Percentiles rank a stretch among this genome's conserved stretches.
Evolutionary conservation across 2,113 vertebrate species (phyloP).

Genomic region (Nicator chloris): DNA sequence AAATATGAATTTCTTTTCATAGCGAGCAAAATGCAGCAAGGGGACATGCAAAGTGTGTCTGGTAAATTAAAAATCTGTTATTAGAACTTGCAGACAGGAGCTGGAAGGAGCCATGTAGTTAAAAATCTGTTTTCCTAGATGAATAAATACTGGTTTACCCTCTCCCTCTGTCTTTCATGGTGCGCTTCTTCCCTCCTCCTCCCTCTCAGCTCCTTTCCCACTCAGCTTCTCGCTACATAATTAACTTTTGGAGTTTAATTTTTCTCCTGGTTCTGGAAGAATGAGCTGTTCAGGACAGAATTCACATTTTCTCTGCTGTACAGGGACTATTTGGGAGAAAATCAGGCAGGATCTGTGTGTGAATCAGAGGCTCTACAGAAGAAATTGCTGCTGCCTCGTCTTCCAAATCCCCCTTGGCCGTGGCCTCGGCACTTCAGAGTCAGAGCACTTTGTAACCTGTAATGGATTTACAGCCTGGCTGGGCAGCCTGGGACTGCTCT

Average conservation of each 20-base stretch:
- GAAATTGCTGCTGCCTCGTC: background rate
- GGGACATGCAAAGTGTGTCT: background rate
- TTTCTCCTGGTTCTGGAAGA: background rate
- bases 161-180: background rate
- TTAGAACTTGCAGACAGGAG: background rate
- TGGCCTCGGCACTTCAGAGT: too few relatives aligned
- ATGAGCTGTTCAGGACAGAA: background rate
- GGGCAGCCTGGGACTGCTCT: background rate
- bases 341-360: accelerated
- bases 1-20: background rate
- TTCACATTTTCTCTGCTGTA: background rate
- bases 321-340: background rate
- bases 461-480: background rate
- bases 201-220: background rate
- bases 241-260: background rate
- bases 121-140: background rate
- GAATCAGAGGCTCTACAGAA: background rate
- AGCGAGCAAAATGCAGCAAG: background rate
- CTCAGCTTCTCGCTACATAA: background rate
- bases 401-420: background rate
- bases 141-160: background rate
- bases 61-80: background rate
- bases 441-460: background rate
- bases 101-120: background rate
- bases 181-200: background rate